Evolutionary conservation across 1,140 invertebrate genomes (phyloP).

Genomic region (Tetraneura akinire): DNA sequence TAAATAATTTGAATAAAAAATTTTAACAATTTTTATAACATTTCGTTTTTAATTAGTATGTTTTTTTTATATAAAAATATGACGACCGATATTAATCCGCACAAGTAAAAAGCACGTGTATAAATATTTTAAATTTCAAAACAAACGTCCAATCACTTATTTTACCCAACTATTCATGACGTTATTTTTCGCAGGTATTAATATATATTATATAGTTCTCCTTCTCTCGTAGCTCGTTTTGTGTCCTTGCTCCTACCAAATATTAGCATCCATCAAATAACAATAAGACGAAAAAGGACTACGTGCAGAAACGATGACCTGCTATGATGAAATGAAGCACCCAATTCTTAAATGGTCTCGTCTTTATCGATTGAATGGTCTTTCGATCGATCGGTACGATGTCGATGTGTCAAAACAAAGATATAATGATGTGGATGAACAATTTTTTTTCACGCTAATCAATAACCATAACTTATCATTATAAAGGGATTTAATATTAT

Average conservation of each 20-base stretch:
- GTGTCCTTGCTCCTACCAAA: conserved; percentile 45
- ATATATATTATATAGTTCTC: conserved; percentile 50
- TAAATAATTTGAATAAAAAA: background rate
- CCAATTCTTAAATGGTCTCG: conserved; percentile 10
- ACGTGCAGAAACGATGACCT: conserved; percentile 18
- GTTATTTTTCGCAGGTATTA: conserved; percentile 32
- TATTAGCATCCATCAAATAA: conserved; percentile 1
- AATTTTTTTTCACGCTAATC: background rate
- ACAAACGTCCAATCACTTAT: conserved; percentile 23
- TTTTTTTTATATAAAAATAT: background rate
- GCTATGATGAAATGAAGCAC: background rate
- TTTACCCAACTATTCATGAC: conserved; percentile 32
- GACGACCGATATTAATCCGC: background rate
- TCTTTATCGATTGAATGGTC: conserved; percentile 7
- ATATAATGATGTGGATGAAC: background rate
- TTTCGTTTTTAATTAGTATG: background rate
- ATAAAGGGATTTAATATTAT: background rate
- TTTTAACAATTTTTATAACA: background rate
- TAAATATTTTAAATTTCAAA: conserved; percentile 2
- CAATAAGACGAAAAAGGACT: background rate
- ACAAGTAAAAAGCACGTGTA: conserved; percentile 6
- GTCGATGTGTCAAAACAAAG: background rate
- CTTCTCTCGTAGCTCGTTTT: conserved; percentile 31
- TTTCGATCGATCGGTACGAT: background rate
- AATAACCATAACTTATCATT: background rate